Evolutionary conservation across 2,113 vertebrate species (phyloP).

Genomic region (Pristiophorus japonicus): DNA sequence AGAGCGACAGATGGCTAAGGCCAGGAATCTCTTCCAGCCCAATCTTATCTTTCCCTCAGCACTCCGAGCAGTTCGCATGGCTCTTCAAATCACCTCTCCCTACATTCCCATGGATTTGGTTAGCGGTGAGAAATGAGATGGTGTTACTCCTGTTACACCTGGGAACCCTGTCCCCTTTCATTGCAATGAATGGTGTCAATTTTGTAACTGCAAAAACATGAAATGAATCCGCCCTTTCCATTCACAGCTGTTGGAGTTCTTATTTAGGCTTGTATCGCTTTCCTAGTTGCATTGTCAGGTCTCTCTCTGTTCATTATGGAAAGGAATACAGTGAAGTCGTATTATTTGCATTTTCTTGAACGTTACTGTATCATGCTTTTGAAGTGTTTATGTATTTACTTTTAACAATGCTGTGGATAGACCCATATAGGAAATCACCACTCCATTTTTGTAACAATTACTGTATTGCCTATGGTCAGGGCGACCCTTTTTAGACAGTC

Average conservation of each 20-base stretch:
- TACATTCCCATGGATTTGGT: constrained; percentile 53
- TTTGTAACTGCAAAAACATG: constrained; percentile 48
- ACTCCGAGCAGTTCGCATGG: constrained; percentile 45
- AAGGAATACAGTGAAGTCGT: not conserved
- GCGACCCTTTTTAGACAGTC: not conserved
- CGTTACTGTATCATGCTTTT: not conserved
- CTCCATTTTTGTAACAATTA: not conserved
- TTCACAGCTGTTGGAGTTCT: constrained; percentile 20
- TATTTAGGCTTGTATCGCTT: constrained; percentile 21
- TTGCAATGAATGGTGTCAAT: constrained; percentile 42
- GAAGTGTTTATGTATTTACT: not conserved
- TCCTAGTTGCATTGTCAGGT: not conserved
- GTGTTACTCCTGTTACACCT: constrained; percentile 55
- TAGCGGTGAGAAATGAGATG: constrained; percentile 53
- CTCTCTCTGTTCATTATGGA: constrained; percentile 16
- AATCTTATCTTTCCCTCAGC: constrained; percentile 48
- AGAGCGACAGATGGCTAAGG: constrained; percentile 77
- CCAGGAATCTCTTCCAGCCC: constrained; percentile 56
- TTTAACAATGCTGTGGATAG: not conserved
- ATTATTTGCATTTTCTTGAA: constrained; percentile 1
- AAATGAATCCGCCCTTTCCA: constrained; percentile 42
- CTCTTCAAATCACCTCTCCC: constrained; percentile 44
- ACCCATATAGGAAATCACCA: not conserved
- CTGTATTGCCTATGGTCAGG: not conserved
- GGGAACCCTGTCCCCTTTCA: constrained; percentile 51